phyloP scores from a whole-genome alignment of 2,888 invertebrate genomes.

The Mythimna pallens region DNA sequence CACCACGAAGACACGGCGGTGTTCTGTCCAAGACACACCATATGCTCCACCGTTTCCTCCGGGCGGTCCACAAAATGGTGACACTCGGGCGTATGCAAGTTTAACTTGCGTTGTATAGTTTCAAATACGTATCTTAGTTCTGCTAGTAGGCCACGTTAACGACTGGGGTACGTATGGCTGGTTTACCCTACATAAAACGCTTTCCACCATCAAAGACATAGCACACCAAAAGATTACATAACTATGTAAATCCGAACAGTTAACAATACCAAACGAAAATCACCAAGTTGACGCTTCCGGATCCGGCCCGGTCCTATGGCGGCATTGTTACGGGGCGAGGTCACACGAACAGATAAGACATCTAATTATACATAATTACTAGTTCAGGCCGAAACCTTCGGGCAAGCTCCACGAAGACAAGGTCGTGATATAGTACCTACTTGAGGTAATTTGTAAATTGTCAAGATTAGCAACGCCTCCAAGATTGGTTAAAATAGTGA shows the following conservation, averaged over 20 bases:
- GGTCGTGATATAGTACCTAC: conserved; percentile 51
- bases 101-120: too few relatives aligned
- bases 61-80: too few relatives aligned
- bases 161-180: too few relatives aligned
- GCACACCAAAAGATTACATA: neutral
- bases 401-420: conserved; percentile 55
- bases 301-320: conserved; percentile 72
- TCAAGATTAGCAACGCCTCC: conserved; percentile 44
- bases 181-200: neutral
- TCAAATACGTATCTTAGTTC: too few relatives aligned
- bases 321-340: conserved; percentile 71
- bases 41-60: too few relatives aligned
- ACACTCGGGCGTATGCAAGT: too few relatives aligned
- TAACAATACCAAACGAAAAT: conserved; percentile 43
- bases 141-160: too few relatives aligned
- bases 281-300: conserved; percentile 70
- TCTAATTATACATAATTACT: conserved; percentile 73
- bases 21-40: too few relatives aligned
- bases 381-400: conserved; percentile 61
- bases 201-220: neutral
- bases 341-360: conserved; percentile 66
- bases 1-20: too few relatives aligned
- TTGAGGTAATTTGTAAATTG: conserved; percentile 52
- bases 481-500: neutral
- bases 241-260: conserved; percentile 15